Base-by-base conservation (phyloP, 2,888 invertebrate species). In the Frankliniella intonsa region DNA sequence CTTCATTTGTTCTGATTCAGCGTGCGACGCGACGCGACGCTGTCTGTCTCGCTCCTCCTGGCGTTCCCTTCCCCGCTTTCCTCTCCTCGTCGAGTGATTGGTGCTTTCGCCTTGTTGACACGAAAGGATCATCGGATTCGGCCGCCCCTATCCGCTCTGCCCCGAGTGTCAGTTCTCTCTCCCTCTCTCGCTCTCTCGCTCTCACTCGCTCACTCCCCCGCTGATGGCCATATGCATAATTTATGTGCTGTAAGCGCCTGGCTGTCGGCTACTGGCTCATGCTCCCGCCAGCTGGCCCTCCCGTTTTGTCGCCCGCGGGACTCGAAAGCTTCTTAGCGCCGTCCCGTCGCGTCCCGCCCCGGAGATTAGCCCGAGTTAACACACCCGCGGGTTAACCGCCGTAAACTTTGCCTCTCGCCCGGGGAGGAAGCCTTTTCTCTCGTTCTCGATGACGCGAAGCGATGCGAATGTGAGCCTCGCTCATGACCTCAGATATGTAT, bases 1-100 rank as follows among this genome's bases (percentile, higher is more conserved):
- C 62, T 62, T 62, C 62, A 62, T 62, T 62, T 62, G 62, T 62
- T n/a, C 62, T 62, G 62, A 62, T 62, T 62, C n/a, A 62, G 62
- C 62, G 5, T n/a, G 11, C 62, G 38, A 2, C 38, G 62, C 62
- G 17, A 10, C 14, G 17, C 55, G 55, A 1, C 55, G 55, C 62
- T 38, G 38, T 38, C 38, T 38, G 38, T 38, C 38, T 38, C 5
- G 38, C 38, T 38, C 38, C 38, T 38, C 38, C 38, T 38, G 3
- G 38, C 3, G 38, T 38, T 38, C 38, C 38, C 38, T 38, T 38
- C 5, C 38, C 38, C 38, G 3, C 38, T 38, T 38, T 38, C 38
- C 38, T 38, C 38, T 38, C 38, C 38, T 3, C 38, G 38, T 38
- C 38, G 38, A 38, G 38, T 38, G 38, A 55, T 55, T 55, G 55